Evolutionary conservation across 2,797 vertebrate genomes (phyloP).

Genomic region (Halcyon badia): DNA sequence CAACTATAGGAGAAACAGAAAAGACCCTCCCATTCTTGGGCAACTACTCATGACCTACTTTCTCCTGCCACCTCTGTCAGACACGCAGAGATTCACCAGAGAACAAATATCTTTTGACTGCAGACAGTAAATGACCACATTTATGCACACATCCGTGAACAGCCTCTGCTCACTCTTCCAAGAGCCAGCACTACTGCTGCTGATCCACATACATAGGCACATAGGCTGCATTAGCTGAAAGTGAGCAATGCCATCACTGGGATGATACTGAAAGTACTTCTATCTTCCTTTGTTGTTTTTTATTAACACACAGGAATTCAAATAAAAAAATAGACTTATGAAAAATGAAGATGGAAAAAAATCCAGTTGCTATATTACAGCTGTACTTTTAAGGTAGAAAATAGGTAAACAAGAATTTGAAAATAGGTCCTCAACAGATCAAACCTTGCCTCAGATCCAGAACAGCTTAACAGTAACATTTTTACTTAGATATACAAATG

Average conservation of each 20-base stretch:
- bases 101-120: not conserved
- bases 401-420: not conserved
- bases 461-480: not conserved
- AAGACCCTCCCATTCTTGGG: not conserved
- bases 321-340: not conserved
- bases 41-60: not conserved
- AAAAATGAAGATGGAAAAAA: not conserved
- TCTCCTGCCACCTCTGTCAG: slow-evolving; percentile 1
- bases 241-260: accelerated
- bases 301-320: not conserved
- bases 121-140: not conserved
- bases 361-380: not conserved
- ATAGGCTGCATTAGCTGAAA: not conserved
- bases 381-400: not conserved
- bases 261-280: not conserved
- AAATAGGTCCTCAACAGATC: not conserved
- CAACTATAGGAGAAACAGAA: not conserved
- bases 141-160: not conserved
- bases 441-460: not conserved
- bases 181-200: not conserved
- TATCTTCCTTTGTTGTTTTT: not conserved
- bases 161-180: not conserved
- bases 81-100: not conserved
- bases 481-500: not conserved
- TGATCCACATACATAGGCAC: not conserved